Evolutionary conservation across 2,113 vertebrate species (phyloP).

Genomic region (Speoplatyrhinus poulsoni): DNA sequence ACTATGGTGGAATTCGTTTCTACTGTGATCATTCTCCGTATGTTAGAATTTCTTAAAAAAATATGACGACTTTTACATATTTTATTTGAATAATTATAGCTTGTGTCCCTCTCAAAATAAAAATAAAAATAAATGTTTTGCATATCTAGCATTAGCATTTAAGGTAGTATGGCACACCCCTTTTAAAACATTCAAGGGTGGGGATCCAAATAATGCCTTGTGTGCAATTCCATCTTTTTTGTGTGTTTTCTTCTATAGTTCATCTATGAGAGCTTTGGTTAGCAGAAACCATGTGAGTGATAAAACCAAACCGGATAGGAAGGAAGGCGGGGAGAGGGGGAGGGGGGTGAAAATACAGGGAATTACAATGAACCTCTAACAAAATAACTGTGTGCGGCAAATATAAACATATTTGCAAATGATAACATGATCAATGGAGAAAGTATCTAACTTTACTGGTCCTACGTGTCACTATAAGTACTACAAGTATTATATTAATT

Average conservation of each 20-base stretch:
- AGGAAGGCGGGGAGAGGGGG: not conserved
- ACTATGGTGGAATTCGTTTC: conserved; percentile 51
- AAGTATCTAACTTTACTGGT: conserved; percentile 97
- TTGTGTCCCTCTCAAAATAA: conserved; percentile 87
- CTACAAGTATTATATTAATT: conserved; percentile 92
- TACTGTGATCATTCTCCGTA: conserved; percentile 63
- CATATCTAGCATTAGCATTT: conserved; percentile 99
- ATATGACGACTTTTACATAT: conserved; percentile 85
- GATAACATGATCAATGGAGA: conserved; percentile 84
- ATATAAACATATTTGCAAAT: conserved; percentile 72
- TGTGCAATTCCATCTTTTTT: conserved; percentile 71
- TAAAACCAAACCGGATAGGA: conserved; percentile 69
- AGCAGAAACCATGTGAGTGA: conserved; percentile 95
- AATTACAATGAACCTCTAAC: conserved; percentile 77
- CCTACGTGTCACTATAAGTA: conserved; percentile 84
- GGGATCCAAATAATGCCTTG: conserved; percentile 89
- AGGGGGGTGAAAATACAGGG: conserved; percentile 49
- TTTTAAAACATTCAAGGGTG: conserved; percentile 86
- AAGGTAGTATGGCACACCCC: conserved; percentile 99
- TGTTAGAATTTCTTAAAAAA: conserved; percentile 89
- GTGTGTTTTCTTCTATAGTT: conserved; percentile 55
- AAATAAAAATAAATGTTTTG: conserved; percentile 92
- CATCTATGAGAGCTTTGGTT: conserved; percentile 97
- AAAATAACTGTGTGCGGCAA: conserved; percentile 80
- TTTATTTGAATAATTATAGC: conserved; percentile 76